Base-by-base conservation (phyloP, 2,797 vertebrate species). In the Moxostoma hubbsi region DNA sequence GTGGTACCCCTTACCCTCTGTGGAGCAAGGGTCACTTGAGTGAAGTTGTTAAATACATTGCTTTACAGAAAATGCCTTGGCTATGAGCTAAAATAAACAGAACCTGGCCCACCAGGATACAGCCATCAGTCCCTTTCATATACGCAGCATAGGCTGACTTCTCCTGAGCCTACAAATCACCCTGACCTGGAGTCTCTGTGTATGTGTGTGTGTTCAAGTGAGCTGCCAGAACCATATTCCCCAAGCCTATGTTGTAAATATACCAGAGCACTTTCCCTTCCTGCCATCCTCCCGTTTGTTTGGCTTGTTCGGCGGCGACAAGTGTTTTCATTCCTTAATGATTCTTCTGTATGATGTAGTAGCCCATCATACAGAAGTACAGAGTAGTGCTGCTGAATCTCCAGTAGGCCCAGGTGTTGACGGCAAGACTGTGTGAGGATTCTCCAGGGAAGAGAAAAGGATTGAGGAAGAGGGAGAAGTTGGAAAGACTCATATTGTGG, bases 21-120 rank as follows among this genome's bases (percentile, higher is more conserved):
- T 79, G 66, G 82, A 84, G 88, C 49, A 84, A 85, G 74, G 71
- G 6, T 64, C 78, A 74, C 80, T 75, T 81, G 86, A 87, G 80
- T 7, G 10, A 71, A 73, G 61, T 57, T 65, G 53, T 65, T 51
- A 79, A 15, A 79, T 73, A 24, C 82, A 81, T 77, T 74, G 86
- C 81, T 89, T 90, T 85, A 86, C 85, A 86, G 86, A 89, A 89
- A 91, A 87, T 85, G 81, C 83, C 86, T 75, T 84, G 83, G 84
- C 87, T 89, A 82, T 87, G 82, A 91, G 85, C 86, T 85, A 85
- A 77, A 86, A 84, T 88, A 91, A 91, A 89, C 86, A 85, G 83
- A 90, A 89, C 87, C 89, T 86, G 45, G 85, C 84, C 83, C 87
- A 83, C 86, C 82, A 10, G 88, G 87, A 82, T 85, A 84, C 86